Base-by-base conservation (phyloP, 2,888 invertebrate genomes). In the Germaria angustata region DNA sequence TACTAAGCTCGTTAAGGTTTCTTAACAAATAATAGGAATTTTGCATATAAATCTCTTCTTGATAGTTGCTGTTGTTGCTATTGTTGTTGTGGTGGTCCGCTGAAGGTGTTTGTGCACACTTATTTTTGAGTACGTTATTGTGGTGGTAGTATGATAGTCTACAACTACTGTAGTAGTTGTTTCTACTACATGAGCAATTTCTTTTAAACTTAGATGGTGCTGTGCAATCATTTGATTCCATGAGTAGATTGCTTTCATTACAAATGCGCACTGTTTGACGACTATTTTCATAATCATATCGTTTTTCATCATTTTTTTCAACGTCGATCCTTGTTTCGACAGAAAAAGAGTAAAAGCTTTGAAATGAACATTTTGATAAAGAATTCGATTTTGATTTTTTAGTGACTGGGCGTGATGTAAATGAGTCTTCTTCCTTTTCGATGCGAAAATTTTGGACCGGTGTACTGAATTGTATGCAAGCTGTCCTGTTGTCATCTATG, bases 1-100 rank as follows among this genome's bases (percentile, higher is more conserved):
- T 75, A 51, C 63, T 75, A 24, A 44, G 44, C 69, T 75, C 46
- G 17, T 34, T 9, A 0, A 32, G 53, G 15, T 69, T 55, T 63
- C 75, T 82, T 82, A 82, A 71, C 15, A 66, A 51, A 79, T 79
- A 79, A 79, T 82, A 82, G 82, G 79, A 82, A 79, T 82, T 79
- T 71, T 66, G 79, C 55, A 41, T 36, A 76, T 71, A 66, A 75
- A 82, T 71, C 78, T 79, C 75, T 63, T 79, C n/a, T n/a, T n/a
- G n/a, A n/a, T n/a, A n/a, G 63, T n/a, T 72, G 53, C 61, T 72
- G 55, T 24, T 24, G 22, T 44, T 59, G n/a, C 41, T 76, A 32
- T 49, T 17, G 36, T 49, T 73, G 46, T 28, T 66, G 17, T 49
- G 15, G 80, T 53, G 51, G 51, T 32, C 66, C 51, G 44, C 44